Evolutionary conservation across 2,888 invertebrate genomes (phyloP).

Genomic region (Hylaea fasciaria): DNA sequence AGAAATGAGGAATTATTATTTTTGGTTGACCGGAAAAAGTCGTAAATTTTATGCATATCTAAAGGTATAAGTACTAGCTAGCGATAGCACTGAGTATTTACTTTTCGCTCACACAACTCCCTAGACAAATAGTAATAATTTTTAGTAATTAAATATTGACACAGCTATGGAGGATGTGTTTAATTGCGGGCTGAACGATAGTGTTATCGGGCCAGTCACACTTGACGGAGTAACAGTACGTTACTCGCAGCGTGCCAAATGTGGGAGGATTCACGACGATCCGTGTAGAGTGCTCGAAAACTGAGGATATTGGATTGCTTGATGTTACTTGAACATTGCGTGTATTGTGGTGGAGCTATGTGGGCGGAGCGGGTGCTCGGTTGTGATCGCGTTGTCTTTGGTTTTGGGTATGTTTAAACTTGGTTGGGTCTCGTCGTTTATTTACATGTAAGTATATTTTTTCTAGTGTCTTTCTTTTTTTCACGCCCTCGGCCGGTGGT

Average conservation of each 20-base stretch:
- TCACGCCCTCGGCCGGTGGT: too few species aligned
- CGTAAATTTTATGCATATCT: too few species aligned
- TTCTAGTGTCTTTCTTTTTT: too few species aligned
- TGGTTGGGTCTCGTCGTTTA: not conserved
- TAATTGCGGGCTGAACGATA: slow-evolving; percentile 53
- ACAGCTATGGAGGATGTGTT: slow-evolving; percentile 51
- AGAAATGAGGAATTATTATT: too few species aligned
- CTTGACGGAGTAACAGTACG: not conserved
- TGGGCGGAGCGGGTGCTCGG: not conserved
- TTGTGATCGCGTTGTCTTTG: not conserved
- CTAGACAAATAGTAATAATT: slow-evolving; percentile 27
- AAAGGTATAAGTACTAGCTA: too few species aligned
- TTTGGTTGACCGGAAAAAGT: too few species aligned
- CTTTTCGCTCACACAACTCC: slow-evolving; percentile 4
- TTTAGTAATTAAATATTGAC: slow-evolving; percentile 37
- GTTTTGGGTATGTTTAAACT: not conserved
- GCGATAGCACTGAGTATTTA: not conserved
- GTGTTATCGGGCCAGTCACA: slow-evolving; percentile 46
- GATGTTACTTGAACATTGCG: not conserved
- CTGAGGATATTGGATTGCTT: not conserved
- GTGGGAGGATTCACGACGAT: slow-evolving; percentile 31
- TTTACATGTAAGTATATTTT: too few species aligned
- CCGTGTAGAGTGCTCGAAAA: not conserved
- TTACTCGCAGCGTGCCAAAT: slow-evolving; percentile 13
- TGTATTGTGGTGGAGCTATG: not conserved